Base-by-base conservation (phyloP, 2,113 vertebrate genomes). In the Anhinga rufa region DNA sequence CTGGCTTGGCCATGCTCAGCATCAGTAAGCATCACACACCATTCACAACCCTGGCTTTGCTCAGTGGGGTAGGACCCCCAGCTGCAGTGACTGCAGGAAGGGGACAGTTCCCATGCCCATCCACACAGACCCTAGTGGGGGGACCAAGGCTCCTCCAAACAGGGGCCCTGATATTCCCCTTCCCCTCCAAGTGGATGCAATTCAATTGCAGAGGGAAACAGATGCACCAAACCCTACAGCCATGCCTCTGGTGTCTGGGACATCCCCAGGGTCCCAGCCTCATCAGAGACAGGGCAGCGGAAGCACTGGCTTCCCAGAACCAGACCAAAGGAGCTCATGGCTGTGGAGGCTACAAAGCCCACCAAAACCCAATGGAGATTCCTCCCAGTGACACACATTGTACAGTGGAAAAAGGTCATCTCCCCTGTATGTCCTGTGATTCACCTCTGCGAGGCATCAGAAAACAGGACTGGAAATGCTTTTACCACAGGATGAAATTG, bases 1-100 rank as follows among this genome's bases (percentile, higher is more conserved):
- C 17, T 12, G 22, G 32, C 46, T 44, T 0, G 0, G 3, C 26
- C 0, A 0, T 18, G 17, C 61, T 75, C 46, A 54, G 52, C 77
- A 38, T 12, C 81, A 52, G 12, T 14, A 21, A 34, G 28, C 40
- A 14, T 3, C 28, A 49, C 40, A 28, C 26, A 36, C 16, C 40
- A 9, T 9, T 26, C 29, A 19, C 49, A 25, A 3, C 4, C 14
- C 2, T 4, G 2, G 6, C 38, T 76, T 38, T 76, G 44, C 62
- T 29, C 1, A 0, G 17, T 4, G 9, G 52, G 13, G 2, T n/a
- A 16, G 32, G 38, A 77, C 9, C n/a, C 26, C 28, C 25, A 42
- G 25, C 22, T 42, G 51, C 70, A 25, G 40, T 26, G 36, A 12
- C 25, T 25, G 32, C 38, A 76, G 76, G 38, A 58, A 48, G 0